phyloP scores from a whole-genome alignment of 64 coral and sea anemone genomes.

The Montipora cactus region DNA sequence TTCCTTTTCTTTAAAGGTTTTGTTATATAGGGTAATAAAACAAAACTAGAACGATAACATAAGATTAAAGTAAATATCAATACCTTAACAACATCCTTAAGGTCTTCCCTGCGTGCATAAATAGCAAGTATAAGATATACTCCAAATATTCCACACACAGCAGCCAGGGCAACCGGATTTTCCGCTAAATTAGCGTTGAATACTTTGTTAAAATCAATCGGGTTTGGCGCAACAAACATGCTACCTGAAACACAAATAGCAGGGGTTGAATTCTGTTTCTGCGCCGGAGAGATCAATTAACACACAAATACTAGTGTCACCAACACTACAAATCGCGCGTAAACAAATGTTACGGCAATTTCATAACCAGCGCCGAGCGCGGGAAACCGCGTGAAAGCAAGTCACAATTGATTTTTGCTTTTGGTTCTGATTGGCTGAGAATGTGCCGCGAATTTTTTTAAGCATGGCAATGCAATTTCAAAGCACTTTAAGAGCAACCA shows the following conservation, averaged over 20 bases:
- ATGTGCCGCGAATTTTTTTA: too few species aligned
- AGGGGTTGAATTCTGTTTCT: not conserved
- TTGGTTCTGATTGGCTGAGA: too few species aligned
- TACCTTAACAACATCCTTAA: constrained; percentile 87
- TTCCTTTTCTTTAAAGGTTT: too few species aligned
- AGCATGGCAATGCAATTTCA: too few species aligned
- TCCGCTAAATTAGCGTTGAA: constrained; percentile 89
- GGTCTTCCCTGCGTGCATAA: constrained; percentile 86
- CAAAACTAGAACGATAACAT: not conserved
- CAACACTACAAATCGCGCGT: too few species aligned
- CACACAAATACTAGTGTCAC: too few species aligned
- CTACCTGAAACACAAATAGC: constrained; percentile 60
- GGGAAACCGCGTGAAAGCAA: too few species aligned
- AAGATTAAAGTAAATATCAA: not conserved
- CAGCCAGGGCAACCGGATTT: constrained; percentile 79
- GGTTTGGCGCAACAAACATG: constrained; percentile 92
- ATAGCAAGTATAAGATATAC: constrained; percentile 87
- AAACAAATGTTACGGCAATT: too few species aligned
- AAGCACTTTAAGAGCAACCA: too few species aligned
- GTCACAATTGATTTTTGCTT: too few species aligned
- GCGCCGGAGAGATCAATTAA: too few species aligned
- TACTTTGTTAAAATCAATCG: constrained; percentile 94
- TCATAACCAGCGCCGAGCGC: too few species aligned
- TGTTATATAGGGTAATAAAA: not conserved
- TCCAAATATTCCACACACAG: constrained; percentile 78